Evolutionary conservation across 2,113 vertebrate species (phyloP).

Genomic region (Tupaia tana): DNA sequence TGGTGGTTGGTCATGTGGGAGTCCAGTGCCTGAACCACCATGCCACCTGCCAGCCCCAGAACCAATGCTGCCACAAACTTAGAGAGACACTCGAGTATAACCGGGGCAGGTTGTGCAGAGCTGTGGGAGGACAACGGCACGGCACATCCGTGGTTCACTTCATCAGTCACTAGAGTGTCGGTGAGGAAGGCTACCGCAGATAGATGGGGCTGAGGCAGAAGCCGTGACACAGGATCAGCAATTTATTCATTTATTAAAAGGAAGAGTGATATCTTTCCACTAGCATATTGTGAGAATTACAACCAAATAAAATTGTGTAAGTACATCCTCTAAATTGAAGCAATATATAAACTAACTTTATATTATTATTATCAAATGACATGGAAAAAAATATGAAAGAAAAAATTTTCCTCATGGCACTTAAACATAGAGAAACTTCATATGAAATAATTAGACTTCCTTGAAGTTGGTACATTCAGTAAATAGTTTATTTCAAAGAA

Average conservation of each 20-base stretch:
- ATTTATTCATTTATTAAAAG: not conserved
- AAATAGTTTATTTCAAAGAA: not conserved
- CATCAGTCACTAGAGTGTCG: not conserved
- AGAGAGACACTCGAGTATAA: not conserved
- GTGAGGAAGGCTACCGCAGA: not conserved
- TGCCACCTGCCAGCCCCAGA: not conserved
- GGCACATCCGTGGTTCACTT: fast-evolving
- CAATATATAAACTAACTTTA: not conserved
- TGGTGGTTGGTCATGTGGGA: too few relatives aligned
- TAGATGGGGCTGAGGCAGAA: not conserved
- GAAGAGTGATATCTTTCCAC: not conserved
- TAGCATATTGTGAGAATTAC: not conserved
- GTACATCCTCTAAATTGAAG: not conserved
- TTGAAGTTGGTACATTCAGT: not conserved
- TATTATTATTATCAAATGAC: slow-evolving; percentile 29
- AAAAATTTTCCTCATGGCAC: not conserved
- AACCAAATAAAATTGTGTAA: not conserved
- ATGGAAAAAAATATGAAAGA: not conserved
- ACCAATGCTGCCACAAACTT: not conserved
- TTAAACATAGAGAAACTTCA: not conserved
- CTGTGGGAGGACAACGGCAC: not conserved
- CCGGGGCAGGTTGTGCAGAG: not conserved
- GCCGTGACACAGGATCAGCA: not conserved
- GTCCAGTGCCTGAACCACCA: too few relatives aligned
- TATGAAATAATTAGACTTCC: slow-evolving; percentile 1